Evolutionary conservation across 2,888 invertebrate species (phyloP).

Genomic region (Bimastos eiseni): DNA sequence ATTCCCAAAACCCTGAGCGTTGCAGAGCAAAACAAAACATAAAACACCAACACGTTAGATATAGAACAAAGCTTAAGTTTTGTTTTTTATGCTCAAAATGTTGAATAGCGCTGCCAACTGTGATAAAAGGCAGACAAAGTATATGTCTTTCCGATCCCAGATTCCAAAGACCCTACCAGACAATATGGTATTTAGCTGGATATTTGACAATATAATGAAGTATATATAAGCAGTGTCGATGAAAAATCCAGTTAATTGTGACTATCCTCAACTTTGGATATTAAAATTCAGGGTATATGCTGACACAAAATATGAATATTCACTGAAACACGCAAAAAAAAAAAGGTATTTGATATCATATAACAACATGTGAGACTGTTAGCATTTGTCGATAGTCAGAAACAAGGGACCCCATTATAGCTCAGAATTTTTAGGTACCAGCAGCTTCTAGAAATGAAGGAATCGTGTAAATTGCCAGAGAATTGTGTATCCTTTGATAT

Average conservation of each 20-base stretch:
- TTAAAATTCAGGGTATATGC: not conserved
- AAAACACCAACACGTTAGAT: not conserved
- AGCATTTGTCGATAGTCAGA: not conserved
- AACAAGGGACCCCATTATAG: not conserved
- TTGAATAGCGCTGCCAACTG: not conserved
- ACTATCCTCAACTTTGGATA: not conserved
- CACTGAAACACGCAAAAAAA: not conserved
- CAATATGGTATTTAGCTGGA: not conserved
- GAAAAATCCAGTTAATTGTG: not conserved
- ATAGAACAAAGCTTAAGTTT: not conserved
- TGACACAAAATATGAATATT: not conserved
- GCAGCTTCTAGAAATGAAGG: not conserved
- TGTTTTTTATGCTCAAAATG: not conserved
- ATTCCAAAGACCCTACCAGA: not conserved
- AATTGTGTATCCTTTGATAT: not conserved
- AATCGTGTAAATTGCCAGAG: not conserved
- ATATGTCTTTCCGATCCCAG: not conserved
- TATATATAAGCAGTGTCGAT: not conserved
- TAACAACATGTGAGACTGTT: not conserved
- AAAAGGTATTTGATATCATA: not conserved
- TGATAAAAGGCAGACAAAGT: not conserved
- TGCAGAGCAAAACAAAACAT: not conserved
- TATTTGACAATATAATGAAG: not conserved
- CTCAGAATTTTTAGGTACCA: not conserved
- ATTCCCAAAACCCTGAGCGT: constrained; percentile 35